These are phyloP conservation scores for Amblyornis subalaris DNA, from an alignment of 2,113 vertebrate species.

Conservation along the genomic window DNA sequence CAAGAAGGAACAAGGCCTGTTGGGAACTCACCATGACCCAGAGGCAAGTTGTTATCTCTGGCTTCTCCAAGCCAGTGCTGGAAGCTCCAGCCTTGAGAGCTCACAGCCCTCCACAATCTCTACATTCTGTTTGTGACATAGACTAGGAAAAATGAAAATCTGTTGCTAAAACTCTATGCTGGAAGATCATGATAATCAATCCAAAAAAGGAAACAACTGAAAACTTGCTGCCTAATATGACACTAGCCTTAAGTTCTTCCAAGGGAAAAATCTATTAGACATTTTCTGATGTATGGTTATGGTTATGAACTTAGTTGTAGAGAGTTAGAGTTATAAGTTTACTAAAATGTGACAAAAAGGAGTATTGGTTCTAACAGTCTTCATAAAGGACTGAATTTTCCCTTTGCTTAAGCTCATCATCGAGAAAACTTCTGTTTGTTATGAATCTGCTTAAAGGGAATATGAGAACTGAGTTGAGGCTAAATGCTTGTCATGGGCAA, in stretches of 20 bases:
- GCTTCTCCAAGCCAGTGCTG: too few species aligned
- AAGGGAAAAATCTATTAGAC: not conserved
- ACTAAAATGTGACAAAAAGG: not conserved
- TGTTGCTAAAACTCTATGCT: not conserved
- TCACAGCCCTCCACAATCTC: too few species aligned
- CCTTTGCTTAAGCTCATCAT: not conserved
- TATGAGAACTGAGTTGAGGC: not conserved
- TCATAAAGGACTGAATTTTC: not conserved
- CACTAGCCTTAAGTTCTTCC: not conserved
- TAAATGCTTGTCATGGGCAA: not conserved
- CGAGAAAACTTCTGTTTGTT: not conserved
- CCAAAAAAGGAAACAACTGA: not conserved
- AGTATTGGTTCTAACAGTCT: not conserved
- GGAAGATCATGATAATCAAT: not conserved
- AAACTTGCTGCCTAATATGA: not conserved
- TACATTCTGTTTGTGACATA: not conserved
- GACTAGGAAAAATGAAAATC: not conserved
- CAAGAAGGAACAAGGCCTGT: too few species aligned
- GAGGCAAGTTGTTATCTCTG: too few species aligned
- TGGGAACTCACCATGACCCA: too few species aligned
- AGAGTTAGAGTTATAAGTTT: not conserved
- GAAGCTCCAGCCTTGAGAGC: too few species aligned
- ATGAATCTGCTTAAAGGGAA: not conserved
- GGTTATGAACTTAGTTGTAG: not conserved
- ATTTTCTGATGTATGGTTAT: not conserved